These are phyloP conservation scores for Petrocephalus schoutedeni DNA, from an alignment of 2,797 vertebrate species.

Conservation along the genomic window DNA sequence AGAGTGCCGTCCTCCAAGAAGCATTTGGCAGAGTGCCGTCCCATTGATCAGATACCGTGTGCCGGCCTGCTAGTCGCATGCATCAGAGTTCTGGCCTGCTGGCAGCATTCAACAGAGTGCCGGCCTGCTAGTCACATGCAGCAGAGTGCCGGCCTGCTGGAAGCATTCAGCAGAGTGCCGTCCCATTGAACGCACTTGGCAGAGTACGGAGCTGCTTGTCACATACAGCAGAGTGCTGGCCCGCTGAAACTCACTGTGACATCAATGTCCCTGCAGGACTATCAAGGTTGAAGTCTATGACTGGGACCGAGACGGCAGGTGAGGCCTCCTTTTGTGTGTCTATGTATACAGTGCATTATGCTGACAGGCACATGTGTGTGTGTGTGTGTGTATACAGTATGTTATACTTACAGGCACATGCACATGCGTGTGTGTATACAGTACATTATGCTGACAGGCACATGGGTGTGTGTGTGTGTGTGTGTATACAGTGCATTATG, in stretches of 20 bases:
- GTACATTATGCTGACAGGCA: too few species aligned
- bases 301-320: slow-evolving; percentile 78
- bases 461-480: too few species aligned
- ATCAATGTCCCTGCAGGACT: slow-evolving; percentile 51
- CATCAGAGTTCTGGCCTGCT: not conserved
- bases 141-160: too few species aligned
- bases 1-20: not conserved
- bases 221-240: not conserved
- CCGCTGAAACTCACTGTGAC: slow-evolving; percentile 24
- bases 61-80: too few species aligned
- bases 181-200: too few species aligned
- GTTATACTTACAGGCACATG: not conserved
- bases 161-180: too few species aligned
- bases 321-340: slow-evolving; percentile 32
- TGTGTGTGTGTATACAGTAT: not conserved
- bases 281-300: slow-evolving; percentile 76
- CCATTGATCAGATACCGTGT: not conserved
- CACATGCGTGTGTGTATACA: too few species aligned
- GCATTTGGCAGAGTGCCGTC: not conserved
- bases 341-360: not conserved
- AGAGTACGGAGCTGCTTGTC: too few species aligned
- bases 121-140: too few species aligned
- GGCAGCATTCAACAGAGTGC: not conserved
- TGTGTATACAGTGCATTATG: too few species aligned
- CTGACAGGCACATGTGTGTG: not conserved